Base-by-base conservation (phyloP, 2,888 invertebrate genomes). In the Meteorus colon region DNA sequence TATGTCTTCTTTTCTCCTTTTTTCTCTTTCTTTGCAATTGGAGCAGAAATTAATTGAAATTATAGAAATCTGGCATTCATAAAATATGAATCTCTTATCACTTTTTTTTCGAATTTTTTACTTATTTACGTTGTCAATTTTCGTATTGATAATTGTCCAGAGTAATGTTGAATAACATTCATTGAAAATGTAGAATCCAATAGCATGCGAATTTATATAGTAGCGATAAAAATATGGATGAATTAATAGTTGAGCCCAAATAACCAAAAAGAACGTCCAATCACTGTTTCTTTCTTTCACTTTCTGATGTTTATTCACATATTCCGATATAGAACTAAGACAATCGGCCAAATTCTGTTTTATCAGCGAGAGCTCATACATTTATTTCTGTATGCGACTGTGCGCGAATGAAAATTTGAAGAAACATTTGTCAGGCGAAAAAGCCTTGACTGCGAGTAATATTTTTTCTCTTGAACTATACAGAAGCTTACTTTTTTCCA, bases 381-480 rank as follows among this genome's bases (percentile, higher is more conserved):
- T 34, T 48, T 45, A 31, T 48, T 72, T 63, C 8, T 72, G 62
- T 72, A 48, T 45, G 48, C 63, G 31, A 72, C 63, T 72, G 62
- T 31, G 62, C 45, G 45, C 62, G 72, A 45, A 41, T 29, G 45
- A n/a, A 45, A 72, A 72, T 45, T 48, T 14, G n/a, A 63, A 45
- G 63, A 51, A 72, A 63, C 72, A 72, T 72, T 72, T 72, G 63
- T 72, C 72, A 72, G 72, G 48, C 27, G 51, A 63, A 72, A 72
- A 72, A 63, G 12, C 60, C 68, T 24, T 48, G 55, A 48, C 72
- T 48, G 62, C 59, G 55, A 71, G 76, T 76, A 76, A 76, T 76
- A 76, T 76, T 76, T 72, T 63, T 72, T 73, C 37, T 73, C 76
- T 72, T 73, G 72, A 76, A 72, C 72, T 73, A 67, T 55, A 16